Evolutionary conservation across 2,888 invertebrate species (phyloP), one percentile per base, ranked within the genome.

Genomic region (Lacanobia oleracea): DNA sequence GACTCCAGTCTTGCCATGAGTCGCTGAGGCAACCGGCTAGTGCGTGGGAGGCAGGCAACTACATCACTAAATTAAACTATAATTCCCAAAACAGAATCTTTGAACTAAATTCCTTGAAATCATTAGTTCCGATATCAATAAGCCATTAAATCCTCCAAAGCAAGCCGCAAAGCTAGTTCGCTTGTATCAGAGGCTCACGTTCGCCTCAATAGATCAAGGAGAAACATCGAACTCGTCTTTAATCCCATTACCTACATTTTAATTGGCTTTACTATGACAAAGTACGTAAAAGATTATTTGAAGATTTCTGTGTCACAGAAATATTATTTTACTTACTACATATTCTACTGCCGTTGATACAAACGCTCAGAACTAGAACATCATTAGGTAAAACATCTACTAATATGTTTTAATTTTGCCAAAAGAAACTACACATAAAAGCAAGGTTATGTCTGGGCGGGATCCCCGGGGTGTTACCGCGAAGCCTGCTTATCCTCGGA

Each of bases 381-480:
- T 37, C 18, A 37, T 16, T 23, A 21, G 59, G 9, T 60, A 60
- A 43, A 60, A 40, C 21, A 23, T 23, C 3, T 43, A 27, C 0
- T 1, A 1, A 33, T 56, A 40, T 40, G 9, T 40, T 40, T 59
- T 21, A 59, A 23, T 48, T 37, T 23, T 16, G 9, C 48, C 21
- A 48, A 60, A 68, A 50, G 10, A 43, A 50, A 67, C 50, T 23
- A 51, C 40, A 63, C 40, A 64, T 50, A 12, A 50, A 54, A 62
- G 71, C 61, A 27, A 62, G 74, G 56, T 54, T 72, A 62, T 62
- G 72, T 69, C 57, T 69, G 40, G 43, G 53, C 54, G 61, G 48
- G 65, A 54, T 45, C 59, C 48, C 45, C 40, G 76, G 81, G 72
- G 61, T 57, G 45, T 33, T 71, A 71, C 70, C 70, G 61, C 10